Evolutionary conservation across 2,113 vertebrate species (phyloP).

Genomic region (Gymnocephalus cernua): DNA sequence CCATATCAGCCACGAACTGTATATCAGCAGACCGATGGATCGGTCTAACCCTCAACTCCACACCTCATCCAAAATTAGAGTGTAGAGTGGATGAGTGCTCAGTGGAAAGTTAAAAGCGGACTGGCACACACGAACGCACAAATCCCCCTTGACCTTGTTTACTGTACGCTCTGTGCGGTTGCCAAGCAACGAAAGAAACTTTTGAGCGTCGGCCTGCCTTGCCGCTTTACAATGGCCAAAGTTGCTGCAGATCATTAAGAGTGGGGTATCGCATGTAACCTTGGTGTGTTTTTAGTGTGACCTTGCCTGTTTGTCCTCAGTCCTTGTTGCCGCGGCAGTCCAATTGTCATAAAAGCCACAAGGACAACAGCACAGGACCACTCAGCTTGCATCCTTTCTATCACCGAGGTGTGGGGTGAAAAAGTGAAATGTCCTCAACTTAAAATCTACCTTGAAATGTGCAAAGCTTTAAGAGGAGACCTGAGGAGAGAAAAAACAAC

Average conservation of each 20-base stretch:
- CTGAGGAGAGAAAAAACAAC: not conserved
- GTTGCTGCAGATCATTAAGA: conserved; percentile 8
- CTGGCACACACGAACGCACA: conserved; percentile 26
- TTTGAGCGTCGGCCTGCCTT: not conserved
- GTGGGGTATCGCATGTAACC: conserved; percentile 18
- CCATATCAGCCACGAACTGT: not conserved
- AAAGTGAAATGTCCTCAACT: not conserved
- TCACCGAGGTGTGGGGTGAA: not conserved
- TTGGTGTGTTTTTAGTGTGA: conserved; percentile 22
- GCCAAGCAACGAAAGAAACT: conserved; percentile 42
- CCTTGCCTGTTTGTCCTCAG: conserved; percentile 13
- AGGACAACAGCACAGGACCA: conserved; percentile 29
- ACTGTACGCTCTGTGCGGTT: conserved; percentile 40
- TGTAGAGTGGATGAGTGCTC: conserved; percentile 43
- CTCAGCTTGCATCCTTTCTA: conserved; percentile 20
- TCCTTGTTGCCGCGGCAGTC: conserved; percentile 13
- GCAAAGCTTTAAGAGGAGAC: not conserved
- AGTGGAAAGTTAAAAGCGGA: conserved; percentile 59
- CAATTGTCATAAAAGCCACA: conserved; percentile 50
- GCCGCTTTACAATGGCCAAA: conserved; percentile 16
- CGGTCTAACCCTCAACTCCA: conserved; percentile 10
- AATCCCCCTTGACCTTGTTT: conserved; percentile 55
- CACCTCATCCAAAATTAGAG: conserved; percentile 68
- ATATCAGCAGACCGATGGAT: conserved; percentile 10
- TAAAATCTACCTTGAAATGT: conserved; percentile 40